Conservation (phyloP, 2,113 vertebrate genomes). For the Ornithorhynchus anatinus region DNA sequence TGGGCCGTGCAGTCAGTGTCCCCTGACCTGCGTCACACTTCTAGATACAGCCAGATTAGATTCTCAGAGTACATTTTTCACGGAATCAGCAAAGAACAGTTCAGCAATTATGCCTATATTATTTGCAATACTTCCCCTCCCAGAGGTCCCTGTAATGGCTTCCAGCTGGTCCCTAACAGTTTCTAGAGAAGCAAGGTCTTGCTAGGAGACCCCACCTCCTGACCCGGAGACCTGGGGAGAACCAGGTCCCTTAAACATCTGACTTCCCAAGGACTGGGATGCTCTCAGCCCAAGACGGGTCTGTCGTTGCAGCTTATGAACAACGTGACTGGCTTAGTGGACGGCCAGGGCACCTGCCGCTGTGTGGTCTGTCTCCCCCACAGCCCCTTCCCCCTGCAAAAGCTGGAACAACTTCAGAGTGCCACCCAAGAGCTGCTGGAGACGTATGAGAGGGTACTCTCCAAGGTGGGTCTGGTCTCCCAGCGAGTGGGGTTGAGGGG, state of each 20-base stretch:
- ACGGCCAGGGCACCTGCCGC: background rate
- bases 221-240: background rate
- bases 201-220: background rate
- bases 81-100: too few species aligned
- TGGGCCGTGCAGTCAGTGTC: too few species aligned
- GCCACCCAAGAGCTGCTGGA: background rate
- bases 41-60: too few species aligned
- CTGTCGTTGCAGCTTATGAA: slow-evolving; percentile 10
- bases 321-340: background rate
- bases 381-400: background rate
- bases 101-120: too few species aligned
- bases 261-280: background rate
- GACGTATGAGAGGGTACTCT: slow-evolving; percentile 5
- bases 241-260: background rate
- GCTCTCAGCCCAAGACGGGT: background rate
- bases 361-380: slow-evolving; percentile 16
- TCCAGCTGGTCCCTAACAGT: background rate
- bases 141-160: background rate
- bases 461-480: too few species aligned
- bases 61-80: too few species aligned
- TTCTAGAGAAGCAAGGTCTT: background rate
- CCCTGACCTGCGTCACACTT: too few species aligned
- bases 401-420: background rate
- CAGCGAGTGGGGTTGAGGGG: too few species aligned
- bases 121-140: background rate